Conservation (phyloP, 2,888 invertebrate species). For the Pegoplata infirma region DNA sequence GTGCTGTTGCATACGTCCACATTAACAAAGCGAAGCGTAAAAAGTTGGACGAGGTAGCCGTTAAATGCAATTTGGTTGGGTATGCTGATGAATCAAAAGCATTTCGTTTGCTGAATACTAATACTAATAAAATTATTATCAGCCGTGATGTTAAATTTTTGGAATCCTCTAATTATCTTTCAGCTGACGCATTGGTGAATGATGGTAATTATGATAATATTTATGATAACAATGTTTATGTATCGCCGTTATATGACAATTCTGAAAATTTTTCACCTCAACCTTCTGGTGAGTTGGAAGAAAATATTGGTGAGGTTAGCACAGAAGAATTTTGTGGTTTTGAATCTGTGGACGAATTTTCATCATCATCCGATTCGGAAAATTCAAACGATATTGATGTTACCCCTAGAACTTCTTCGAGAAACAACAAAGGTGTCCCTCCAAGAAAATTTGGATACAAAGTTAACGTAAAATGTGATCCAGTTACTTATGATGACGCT, state of each 20-base stretch:
- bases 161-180: slow-evolving; percentile 1
- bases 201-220: neutral
- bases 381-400: neutral
- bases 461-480: neutral
- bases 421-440: slow-evolving; percentile 25
- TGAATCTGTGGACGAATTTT: neutral
- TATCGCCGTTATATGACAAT: neutral
- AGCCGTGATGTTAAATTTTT: slow-evolving; percentile 27
- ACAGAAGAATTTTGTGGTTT: slow-evolving; percentile 8
- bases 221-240: neutral
- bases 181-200: neutral
- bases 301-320: neutral
- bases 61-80: slow-evolving; percentile 24
- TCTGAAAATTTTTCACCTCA: neutral
- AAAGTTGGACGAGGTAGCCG: slow-evolving; percentile 19
- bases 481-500: slow-evolving; percentile 26
- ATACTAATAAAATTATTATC: slow-evolving; percentile 17
- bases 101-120: slow-evolving; percentile 19
- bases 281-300: neutral
- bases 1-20: slow-evolving; percentile 12
- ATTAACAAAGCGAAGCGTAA: slow-evolving; percentile 18
- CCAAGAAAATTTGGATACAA: slow-evolving; percentile 22
- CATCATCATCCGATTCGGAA: neutral
- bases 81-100: slow-evolving; percentile 24
- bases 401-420: slow-evolving; percentile 12